These are phyloP conservation scores for Drepana arcuata DNA, from an alignment of 1,140 invertebrate genomes.

Conservation along the genomic window DNA sequence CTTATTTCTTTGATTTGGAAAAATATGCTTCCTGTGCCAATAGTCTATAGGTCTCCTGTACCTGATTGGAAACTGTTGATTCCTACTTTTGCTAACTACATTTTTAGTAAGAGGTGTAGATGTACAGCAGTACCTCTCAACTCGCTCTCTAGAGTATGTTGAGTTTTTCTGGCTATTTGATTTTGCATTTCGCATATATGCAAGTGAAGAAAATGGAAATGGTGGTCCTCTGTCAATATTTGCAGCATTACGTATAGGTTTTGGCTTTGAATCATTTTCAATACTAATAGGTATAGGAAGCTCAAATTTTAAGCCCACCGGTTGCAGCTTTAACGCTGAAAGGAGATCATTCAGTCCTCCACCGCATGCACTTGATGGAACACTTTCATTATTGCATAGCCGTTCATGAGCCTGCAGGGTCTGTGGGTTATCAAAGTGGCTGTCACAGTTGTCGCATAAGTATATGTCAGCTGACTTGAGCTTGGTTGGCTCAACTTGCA, in stretches of 20 bases:
- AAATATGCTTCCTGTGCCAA: conserved; percentile 52
- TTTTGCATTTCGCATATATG: conserved; percentile 53
- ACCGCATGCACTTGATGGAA: conserved; percentile 25
- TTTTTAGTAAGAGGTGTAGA: conserved; percentile 36
- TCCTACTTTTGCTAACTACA: conserved; percentile 53
- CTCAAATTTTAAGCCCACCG: conserved; percentile 14
- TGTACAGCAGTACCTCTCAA: conserved; percentile 61
- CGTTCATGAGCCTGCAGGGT: conserved; percentile 56
- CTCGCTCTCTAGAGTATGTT: conserved; percentile 48
- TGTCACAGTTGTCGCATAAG: conserved; percentile 82
- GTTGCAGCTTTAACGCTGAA: conserved; percentile 44
- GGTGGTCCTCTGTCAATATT: conserved; percentile 54
- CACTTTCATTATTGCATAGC: conserved; percentile 52
- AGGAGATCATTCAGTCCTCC: conserved; percentile 49
- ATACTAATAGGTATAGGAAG: conserved; percentile 8
- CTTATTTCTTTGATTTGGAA: conserved; percentile 58
- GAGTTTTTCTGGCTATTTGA: conserved; percentile 39
- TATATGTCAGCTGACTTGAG: conserved; percentile 76
- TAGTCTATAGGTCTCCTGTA: conserved; percentile 63
- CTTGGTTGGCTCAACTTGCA: conserved; percentile 19
- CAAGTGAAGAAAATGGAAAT: conserved; percentile 66
- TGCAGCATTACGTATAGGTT: conserved; percentile 36
- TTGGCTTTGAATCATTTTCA: conserved; percentile 27
- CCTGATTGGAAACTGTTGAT: conserved; percentile 51
- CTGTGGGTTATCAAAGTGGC: conserved; percentile 61